Evolutionary conservation across 1,140 invertebrate species (phyloP).

Genomic region (Elysia chlorotica): DNA sequence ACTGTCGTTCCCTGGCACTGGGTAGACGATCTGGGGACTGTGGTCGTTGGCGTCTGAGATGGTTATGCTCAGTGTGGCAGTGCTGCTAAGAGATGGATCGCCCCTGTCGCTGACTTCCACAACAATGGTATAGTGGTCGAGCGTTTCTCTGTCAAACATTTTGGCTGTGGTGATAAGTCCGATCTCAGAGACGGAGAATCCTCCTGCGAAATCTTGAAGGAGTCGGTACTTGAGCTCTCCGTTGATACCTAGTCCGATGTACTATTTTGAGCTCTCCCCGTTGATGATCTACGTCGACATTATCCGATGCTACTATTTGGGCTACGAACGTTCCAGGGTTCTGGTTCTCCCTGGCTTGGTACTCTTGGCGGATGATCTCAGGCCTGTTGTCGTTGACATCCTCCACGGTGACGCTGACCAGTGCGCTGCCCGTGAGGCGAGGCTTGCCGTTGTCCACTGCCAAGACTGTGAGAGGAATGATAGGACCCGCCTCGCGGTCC

Average conservation of each 20-base stretch:
- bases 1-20: slow-evolving; percentile 29
- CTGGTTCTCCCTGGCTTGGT: slow-evolving; percentile 29
- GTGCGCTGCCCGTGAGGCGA: slow-evolving; percentile 67
- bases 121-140: slow-evolving; percentile 27
- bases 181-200: slow-evolving; percentile 27
- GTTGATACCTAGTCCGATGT: too few relatives aligned
- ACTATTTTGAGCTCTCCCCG: too few relatives aligned
- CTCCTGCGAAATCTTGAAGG: slow-evolving; percentile 66
- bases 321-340: slow-evolving; percentile 23
- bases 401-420: slow-evolving; percentile 77
- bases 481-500: slow-evolving; percentile 29
- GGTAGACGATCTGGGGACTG: slow-evolving; percentile 67
- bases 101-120: slow-evolving; percentile 79
- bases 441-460: slow-evolving; percentile 40
- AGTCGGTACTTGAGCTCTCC: slow-evolving; percentile 63
- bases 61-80: slow-evolving; percentile 72
- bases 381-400: slow-evolving; percentile 48
- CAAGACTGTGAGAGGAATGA: slow-evolving; percentile 64
- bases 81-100: slow-evolving; percentile 63
- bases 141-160: slow-evolving; percentile 79
- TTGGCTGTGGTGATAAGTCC: slow-evolving; percentile 60
- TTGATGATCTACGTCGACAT: too few relatives aligned
- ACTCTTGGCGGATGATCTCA: slow-evolving; percentile 32
- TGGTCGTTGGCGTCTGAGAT: slow-evolving; percentile 93
- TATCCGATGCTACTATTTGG: slow-evolving; percentile 24